Conservation (phyloP, 2,113 vertebrate genomes). For the Maccullochella peelii region DNA sequence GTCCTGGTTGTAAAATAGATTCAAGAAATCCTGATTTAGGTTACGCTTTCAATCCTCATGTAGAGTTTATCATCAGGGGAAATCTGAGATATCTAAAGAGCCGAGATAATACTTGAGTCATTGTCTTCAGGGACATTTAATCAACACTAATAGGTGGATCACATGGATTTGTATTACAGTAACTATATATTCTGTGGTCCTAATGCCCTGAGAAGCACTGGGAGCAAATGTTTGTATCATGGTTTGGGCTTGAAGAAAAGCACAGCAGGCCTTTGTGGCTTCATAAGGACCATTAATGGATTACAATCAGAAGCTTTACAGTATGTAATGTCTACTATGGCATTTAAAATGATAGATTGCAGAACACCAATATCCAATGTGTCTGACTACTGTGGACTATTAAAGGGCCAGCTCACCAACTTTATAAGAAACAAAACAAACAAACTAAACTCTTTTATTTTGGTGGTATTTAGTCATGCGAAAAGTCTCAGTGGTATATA, state of each 20-base stretch:
- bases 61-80: slow-evolving; percentile 17
- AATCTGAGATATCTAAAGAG: slow-evolving; percentile 32
- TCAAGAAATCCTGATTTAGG: slow-evolving; percentile 8
- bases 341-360: neutral
- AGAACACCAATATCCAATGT: neutral
- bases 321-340: neutral
- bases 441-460: neutral
- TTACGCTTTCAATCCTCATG: neutral
- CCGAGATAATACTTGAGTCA: neutral
- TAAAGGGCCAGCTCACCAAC: slow-evolving; percentile 14
- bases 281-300: neutral
- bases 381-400: neutral
- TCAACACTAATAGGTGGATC: slow-evolving; percentile 40
- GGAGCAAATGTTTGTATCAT: neutral
- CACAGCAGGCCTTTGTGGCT: neutral
- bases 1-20: neutral
- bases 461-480: neutral
- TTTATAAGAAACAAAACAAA: neutral
- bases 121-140: slow-evolving; percentile 27
- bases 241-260: neutral
- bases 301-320: neutral
- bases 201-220: neutral
- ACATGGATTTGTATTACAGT: slow-evolving; percentile 37
- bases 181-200: slow-evolving; percentile 26
- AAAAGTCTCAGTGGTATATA: neutral